These are phyloP conservation scores for Tupiocoris notatus DNA, from an alignment of 2,888 invertebrate genomes.

Conservation along the genomic window DNA sequence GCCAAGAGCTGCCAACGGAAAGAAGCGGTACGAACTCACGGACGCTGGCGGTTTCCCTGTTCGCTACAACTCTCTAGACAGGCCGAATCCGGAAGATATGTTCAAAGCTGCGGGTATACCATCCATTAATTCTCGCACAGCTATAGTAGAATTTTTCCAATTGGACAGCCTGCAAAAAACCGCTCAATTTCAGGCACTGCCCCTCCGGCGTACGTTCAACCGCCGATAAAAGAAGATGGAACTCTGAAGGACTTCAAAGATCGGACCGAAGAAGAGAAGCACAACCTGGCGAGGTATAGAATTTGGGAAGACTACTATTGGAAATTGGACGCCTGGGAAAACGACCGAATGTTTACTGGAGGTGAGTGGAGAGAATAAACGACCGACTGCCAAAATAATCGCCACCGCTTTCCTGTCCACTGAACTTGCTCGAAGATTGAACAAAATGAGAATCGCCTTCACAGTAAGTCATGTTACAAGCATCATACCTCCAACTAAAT, in stretches of 20 bases:
- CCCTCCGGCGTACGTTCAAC: constrained; percentile 3
- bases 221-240: constrained; percentile 9
- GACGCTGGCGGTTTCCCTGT: not conserved
- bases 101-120: not conserved
- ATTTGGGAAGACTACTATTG: constrained; percentile 22
- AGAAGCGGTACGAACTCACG: not conserved
- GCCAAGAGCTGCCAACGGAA: not conserved
- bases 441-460: too few species aligned
- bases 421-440: too few species aligned
- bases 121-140: not conserved
- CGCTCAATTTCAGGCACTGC: not conserved
- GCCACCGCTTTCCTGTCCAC: too few species aligned
- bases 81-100: not conserved
- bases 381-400: too few species aligned
- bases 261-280: not conserved
- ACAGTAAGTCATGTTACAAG: too few species aligned
- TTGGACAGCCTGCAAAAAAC: not conserved
- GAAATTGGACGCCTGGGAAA: constrained; percentile 6
- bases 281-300: not conserved
- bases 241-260: constrained; percentile 1
- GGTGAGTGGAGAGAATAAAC: too few species aligned
- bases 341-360: not conserved
- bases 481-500: too few species aligned
- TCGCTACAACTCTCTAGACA: constrained; percentile 8
- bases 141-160: not conserved